Conservation (phyloP, 2,797 vertebrate species). For the Aldrovandia affinis region DNA sequence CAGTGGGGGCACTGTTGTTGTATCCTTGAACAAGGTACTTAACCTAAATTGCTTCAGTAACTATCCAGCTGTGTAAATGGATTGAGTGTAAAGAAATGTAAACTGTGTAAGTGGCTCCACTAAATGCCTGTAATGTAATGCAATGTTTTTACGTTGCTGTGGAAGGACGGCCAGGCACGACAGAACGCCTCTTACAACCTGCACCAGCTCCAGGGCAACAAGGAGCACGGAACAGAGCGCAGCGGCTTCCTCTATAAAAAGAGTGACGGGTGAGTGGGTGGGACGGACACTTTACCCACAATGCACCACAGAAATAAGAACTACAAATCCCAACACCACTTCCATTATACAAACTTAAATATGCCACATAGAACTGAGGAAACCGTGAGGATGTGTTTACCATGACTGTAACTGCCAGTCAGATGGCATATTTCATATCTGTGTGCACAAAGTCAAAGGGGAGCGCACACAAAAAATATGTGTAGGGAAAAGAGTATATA, state of each 20-base stretch:
- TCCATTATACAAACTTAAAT: background rate
- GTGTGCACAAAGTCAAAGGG: background rate
- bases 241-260: slow-evolving; percentile 88
- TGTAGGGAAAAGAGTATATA: background rate
- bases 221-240: slow-evolving; percentile 90
- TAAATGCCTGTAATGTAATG: no score
- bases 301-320: background rate
- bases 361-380: background rate
- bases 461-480: background rate
- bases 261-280: slow-evolving; percentile 86
- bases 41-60: no score
- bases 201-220: slow-evolving; percentile 97
- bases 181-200: slow-evolving; percentile 89
- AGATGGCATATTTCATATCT: background rate
- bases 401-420: background rate
- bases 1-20: no score
- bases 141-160: background rate
- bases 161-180: slow-evolving; percentile 85
- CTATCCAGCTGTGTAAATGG: no score
- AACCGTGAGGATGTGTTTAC: background rate
- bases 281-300: background rate
- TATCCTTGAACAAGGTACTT: no score
- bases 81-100: no score
- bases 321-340: no score
- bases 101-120: no score